A percentile compares a stretch with the other conserved stretches of the same genome.
Evolutionary conservation across 2,888 invertebrate species (phyloP).

Genomic region (Leptinotarsa rubiginosa): DNA sequence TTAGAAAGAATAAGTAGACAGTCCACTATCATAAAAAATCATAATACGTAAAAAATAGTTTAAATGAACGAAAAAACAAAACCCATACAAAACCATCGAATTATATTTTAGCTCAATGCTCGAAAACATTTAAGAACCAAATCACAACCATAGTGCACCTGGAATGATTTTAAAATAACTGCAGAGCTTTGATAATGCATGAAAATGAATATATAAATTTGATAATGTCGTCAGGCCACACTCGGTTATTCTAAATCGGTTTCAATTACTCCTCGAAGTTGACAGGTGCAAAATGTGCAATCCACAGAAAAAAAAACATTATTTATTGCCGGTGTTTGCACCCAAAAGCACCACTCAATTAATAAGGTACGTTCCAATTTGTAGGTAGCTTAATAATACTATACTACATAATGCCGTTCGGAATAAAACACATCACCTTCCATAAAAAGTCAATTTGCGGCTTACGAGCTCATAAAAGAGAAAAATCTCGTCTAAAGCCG

Average conservation of each 20-base stretch:
- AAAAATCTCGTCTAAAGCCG: constrained; percentile 46
- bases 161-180: too few relatives aligned
- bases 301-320: constrained; percentile 29
- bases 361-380: constrained; percentile 47
- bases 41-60: too few relatives aligned
- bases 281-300: constrained; percentile 25
- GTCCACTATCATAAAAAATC: too few relatives aligned
- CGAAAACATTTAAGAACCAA: too few relatives aligned
- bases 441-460: constrained; percentile 55
- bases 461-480: constrained; percentile 47
- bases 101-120: too few relatives aligned
- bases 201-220: too few relatives aligned
- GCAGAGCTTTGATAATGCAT: too few relatives aligned
- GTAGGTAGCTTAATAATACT: constrained; percentile 49
- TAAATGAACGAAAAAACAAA: too few relatives aligned
- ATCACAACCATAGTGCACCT: too few relatives aligned
- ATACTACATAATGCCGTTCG: constrained; percentile 41
- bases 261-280: neutral
- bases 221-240: too few relatives aligned
- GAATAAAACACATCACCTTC: constrained; percentile 45
- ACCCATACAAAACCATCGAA: too few relatives aligned
- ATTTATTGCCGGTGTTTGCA: constrained; percentile 27
- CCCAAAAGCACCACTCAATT: constrained; percentile 34
- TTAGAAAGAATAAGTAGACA: too few relatives aligned
- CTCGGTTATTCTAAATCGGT: neutral